These are phyloP conservation scores for Euleptes europaea DNA, from an alignment of 2,113 vertebrate species.

Conservation along the genomic window DNA sequence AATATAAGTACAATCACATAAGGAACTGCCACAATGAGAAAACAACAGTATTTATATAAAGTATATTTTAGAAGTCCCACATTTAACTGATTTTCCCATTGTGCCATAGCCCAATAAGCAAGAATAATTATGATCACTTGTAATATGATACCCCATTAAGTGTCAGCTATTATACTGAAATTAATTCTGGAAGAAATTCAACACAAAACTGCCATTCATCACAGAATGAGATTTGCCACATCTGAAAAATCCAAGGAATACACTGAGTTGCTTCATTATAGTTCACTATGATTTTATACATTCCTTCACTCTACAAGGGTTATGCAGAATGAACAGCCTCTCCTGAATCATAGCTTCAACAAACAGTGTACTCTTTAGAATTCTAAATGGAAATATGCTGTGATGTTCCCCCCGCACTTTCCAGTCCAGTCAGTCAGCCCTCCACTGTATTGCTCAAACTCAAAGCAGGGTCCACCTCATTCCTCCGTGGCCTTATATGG, in stretches of 20 bases:
- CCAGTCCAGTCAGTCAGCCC: no score
- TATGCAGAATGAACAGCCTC: not conserved
- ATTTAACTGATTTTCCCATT: not conserved
- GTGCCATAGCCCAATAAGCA: not conserved
- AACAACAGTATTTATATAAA: not conserved
- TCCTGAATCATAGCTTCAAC: not conserved
- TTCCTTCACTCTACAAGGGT: not conserved
- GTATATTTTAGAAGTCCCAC: not conserved
- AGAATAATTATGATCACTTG: not conserved
- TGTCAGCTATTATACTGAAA: not conserved
- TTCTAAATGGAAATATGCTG: not conserved
- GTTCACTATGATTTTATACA: not conserved
- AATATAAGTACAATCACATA: not conserved
- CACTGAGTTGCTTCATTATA: not conserved
- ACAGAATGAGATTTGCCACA: not conserved
- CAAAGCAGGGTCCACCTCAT: no score
- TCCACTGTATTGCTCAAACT: no score
- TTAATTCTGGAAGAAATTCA: not conserved
- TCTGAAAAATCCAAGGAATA: not conserved
- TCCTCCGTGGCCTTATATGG: no score
- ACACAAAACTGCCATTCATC: not conserved
- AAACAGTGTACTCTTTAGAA: not conserved
- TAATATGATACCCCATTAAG: conserved; percentile 1
- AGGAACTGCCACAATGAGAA: not conserved
- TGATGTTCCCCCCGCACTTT: no score